Evolutionary conservation across 2,888 invertebrate species (phyloP), one percentile per base, ranked within the genome.

Genomic region (Cremastinae sp.): DNA sequence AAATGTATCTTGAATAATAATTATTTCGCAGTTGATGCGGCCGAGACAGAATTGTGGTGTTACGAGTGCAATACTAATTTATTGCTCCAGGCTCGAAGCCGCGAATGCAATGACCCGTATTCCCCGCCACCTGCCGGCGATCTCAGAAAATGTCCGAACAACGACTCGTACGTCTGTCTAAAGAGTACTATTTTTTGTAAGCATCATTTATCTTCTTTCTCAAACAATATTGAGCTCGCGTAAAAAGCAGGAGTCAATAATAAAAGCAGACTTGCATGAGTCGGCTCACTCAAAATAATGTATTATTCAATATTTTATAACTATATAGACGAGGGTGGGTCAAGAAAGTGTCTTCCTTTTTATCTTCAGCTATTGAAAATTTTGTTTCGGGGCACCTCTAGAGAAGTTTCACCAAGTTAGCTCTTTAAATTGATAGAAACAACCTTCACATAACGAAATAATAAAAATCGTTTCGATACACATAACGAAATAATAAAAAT

Each of bases 31-130:
- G 80, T 58, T n/a, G 38, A 36, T 10, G 59, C 71, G n/a, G 47
- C 10, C 10, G 71, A 61, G n/a, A 72, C 72, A 1, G 68, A 77
- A 18, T 62, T 84, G 38, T 86, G 84, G 82, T 86, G 86, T 74
- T 85, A 86, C 64, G 56, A 83, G 47, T 86, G 86, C 71, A 86
- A 86, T 64, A 78, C 81, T 0, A 78, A 85, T 74, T 68, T n/a
- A n/a, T n/a, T 84, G 59, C 80, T 54, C 36, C 61, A 65, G 5
- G 80, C 80, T 7, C 82, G 78, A 20, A 82, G 74, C 28, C 73
- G 71, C 18, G 83, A 81, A 28, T 86, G 86, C 79, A 86, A 85
- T 65, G 86, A 86, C 56, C 86, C 86, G 56, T 86, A 84, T 56
- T 53, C 22, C 5, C 79, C 82, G 9, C 58, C 75, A 20, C 78